Percentiles rank a stretch among this genome's conserved stretches.
Evolutionary conservation across 2,797 vertebrate genomes (phyloP).

Genomic region (Vultur gryphus): DNA sequence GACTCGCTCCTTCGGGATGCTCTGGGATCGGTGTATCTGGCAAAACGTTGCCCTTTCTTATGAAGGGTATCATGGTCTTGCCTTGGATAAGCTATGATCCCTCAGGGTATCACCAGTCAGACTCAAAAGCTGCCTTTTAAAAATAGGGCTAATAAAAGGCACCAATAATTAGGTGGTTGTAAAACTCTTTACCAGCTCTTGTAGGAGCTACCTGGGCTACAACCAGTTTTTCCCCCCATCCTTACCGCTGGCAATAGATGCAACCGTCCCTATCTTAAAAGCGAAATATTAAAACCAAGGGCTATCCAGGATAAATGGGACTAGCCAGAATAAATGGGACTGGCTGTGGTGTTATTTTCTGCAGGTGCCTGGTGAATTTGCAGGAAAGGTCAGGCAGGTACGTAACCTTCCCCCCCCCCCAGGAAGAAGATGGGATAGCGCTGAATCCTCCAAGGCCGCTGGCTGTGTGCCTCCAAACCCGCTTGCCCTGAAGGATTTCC

Average conservation of each 20-base stretch:
- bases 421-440: not conserved
- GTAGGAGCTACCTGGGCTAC: not conserved
- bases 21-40: not conserved
- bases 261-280: not conserved
- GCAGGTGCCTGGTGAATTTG: not conserved
- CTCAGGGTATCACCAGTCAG: rapidly evolving
- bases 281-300: rapidly evolving
- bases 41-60: not conserved
- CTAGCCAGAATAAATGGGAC: not conserved
- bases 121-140: not conserved
- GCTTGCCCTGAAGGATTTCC: not conserved
- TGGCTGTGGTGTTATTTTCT: not conserved
- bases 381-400: not conserved
- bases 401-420: no score
- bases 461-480: not conserved
- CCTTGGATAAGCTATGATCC: not conserved
- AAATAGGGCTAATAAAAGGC: not conserved
- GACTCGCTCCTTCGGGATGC: not conserved
- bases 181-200: not conserved
- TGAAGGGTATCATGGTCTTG: not conserved
- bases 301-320: not conserved
- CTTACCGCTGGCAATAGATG: not conserved
- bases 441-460: not conserved
- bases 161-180: no score
- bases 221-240: no score